Percentiles rank a stretch among this genome's conserved stretches.
Conservation (phyloP, 2,888 invertebrate species). For the Plutella xylostella region DNA sequence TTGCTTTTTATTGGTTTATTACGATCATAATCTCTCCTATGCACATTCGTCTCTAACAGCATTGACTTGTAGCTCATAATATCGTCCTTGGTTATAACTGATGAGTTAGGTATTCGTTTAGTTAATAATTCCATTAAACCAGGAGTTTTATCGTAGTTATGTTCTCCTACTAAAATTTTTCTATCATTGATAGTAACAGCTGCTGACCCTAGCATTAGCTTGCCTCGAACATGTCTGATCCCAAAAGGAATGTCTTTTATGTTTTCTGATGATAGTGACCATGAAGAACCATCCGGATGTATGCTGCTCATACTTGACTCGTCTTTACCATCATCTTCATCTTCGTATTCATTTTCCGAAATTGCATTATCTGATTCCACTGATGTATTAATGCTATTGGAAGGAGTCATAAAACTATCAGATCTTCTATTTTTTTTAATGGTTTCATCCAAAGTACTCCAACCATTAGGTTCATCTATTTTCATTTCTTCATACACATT, state of each 20-base stretch:
- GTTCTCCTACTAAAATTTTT: neutral
- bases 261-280: neutral
- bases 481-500: neutral
- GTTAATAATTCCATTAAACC: conserved; percentile 1
- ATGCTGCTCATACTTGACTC: neutral
- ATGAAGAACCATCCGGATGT: neutral
- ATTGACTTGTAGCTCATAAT: neutral
- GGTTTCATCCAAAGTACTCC: neutral
- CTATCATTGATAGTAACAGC: neutral
- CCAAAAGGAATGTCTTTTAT: conserved; percentile 3
- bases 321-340: neutral
- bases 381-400: neutral
- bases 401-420: neutral
- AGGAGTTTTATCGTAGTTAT: neutral
- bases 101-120: neutral
- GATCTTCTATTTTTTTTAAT: neutral
- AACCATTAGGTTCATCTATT: neutral
- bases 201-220: conserved; percentile 1
- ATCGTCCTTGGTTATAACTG: neutral
- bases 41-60: neutral
- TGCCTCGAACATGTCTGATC: neutral
- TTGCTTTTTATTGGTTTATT: neutral
- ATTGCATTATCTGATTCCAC: neutral
- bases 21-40: no score
- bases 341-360: no score